Evolutionary conservation across 2,888 invertebrate species (phyloP).

Genomic region (Parnassius mnemosyne): DNA sequence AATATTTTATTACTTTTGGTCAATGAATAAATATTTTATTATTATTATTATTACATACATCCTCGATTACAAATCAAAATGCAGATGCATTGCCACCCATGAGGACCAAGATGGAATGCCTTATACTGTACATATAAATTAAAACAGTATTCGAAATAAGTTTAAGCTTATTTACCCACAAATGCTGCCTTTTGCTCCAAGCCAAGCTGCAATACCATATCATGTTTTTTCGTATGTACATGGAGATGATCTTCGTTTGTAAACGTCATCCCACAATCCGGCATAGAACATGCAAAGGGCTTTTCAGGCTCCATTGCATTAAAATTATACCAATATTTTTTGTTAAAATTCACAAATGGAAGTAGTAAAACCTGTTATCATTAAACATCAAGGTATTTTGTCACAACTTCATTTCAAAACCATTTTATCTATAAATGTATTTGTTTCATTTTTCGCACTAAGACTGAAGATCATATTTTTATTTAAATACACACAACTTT

Average conservation of each 20-base stretch:
- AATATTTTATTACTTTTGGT: too few relatives aligned
- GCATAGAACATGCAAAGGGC: constrained; percentile 85
- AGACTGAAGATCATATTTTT: too few relatives aligned
- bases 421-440: not conserved
- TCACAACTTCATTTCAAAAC: not conserved
- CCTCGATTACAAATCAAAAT: too few relatives aligned
- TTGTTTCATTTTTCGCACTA: too few relatives aligned
- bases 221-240: constrained; percentile 90
- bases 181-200: constrained; percentile 82
- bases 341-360: not conserved
- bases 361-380: not conserved
- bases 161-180: constrained; percentile 78
- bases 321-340: not conserved
- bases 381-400: not conserved
- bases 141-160: too few relatives aligned
- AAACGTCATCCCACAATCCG: constrained; percentile 88
- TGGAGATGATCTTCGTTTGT: constrained; percentile 90
- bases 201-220: constrained; percentile 89
- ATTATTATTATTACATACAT: too few relatives aligned
- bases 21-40: too few relatives aligned
- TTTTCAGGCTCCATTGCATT: constrained; percentile 79
- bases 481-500: too few relatives aligned
- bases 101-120: too few relatives aligned
- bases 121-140: too few relatives aligned
- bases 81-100: too few relatives aligned